Percentiles rank a stretch among this genome's conserved stretches.
phyloP scores from a whole-genome alignment of 2,888 invertebrate genomes.

The Lithosia quadra region DNA sequence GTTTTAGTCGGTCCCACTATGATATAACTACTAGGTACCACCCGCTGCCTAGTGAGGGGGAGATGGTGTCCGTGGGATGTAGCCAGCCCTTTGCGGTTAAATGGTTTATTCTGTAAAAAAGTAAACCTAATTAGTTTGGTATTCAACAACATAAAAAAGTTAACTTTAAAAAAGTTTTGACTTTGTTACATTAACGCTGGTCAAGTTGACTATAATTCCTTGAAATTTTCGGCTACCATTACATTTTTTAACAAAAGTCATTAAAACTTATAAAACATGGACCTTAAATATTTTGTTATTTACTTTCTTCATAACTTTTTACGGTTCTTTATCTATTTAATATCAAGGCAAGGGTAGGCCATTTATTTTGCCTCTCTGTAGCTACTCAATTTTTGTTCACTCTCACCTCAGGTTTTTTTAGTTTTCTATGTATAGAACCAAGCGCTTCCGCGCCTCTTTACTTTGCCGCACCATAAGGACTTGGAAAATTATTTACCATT shows the following conservation, averaged over 20 bases:
- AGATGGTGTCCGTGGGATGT: no score
- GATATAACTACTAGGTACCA: no score
- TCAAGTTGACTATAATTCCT: constrained; percentile 29
- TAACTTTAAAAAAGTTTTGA: constrained; percentile 32
- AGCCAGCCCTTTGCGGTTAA: no score
- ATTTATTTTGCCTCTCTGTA: neutral
- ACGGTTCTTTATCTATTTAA: neutral
- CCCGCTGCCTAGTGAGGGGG: no score
- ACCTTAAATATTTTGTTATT: constrained; percentile 23
- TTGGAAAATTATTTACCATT: no score
- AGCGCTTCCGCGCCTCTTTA: no score
- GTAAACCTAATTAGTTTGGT: neutral
- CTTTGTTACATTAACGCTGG: constrained; percentile 19
- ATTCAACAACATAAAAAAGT: constrained; percentile 12
- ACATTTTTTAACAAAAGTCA: constrained; percentile 44
- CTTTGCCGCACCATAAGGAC: no score
- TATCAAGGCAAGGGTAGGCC: neutral
- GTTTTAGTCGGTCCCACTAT: no score
- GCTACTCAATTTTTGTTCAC: neutral
- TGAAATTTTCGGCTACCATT: constrained; percentile 23
- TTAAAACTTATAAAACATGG: constrained; percentile 41
- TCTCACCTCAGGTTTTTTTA: neutral
- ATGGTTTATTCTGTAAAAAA: no score
- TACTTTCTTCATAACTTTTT: constrained; percentile 21
- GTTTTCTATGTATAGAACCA: no score